Evolutionary conservation across 2,797 vertebrate genomes (phyloP).

Genomic region (Benthosema pterotum): DNA sequence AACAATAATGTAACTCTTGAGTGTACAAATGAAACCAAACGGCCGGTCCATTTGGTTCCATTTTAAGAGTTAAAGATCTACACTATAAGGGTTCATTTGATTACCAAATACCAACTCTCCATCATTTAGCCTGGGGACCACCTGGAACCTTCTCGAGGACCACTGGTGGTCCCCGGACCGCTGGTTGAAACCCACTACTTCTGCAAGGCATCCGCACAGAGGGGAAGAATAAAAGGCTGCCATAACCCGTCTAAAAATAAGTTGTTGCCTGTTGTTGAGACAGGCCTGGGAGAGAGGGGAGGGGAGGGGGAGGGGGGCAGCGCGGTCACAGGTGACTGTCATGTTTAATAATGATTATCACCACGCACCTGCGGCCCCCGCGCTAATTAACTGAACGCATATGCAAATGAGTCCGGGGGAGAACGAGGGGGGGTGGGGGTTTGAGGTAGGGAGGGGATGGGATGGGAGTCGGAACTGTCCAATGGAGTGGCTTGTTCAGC

Average conservation of each 20-base stretch:
- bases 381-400: slow-evolving; percentile 98
- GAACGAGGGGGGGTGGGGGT: slow-evolving; percentile 6
- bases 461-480: slow-evolving; percentile 59
- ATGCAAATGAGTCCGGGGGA: slow-evolving; percentile 92
- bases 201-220: not conserved
- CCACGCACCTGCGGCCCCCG: slow-evolving; percentile 97
- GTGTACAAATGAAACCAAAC: too few species aligned
- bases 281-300: slow-evolving; percentile 21
- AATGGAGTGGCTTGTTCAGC: slow-evolving; percentile 94
- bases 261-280: slow-evolving; percentile 23
- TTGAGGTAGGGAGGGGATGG: not conserved
- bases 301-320: slow-evolving; percentile 59
- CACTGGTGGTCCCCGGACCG: too few species aligned
- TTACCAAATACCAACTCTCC: too few species aligned
- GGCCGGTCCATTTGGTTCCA: too few species aligned
- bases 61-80: too few species aligned
- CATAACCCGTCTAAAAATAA: slow-evolving; percentile 22
- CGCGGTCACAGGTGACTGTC: slow-evolving; percentile 98
- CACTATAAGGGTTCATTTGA: too few species aligned
- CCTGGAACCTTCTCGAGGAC: slow-evolving; percentile 27
- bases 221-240: not conserved
- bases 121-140: too few species aligned
- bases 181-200: too few species aligned
- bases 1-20: too few species aligned
- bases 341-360: slow-evolving; percentile 99